These are phyloP conservation scores for Busseola fusca DNA, from an alignment of 2,888 invertebrate species.

Conservation along the genomic window DNA sequence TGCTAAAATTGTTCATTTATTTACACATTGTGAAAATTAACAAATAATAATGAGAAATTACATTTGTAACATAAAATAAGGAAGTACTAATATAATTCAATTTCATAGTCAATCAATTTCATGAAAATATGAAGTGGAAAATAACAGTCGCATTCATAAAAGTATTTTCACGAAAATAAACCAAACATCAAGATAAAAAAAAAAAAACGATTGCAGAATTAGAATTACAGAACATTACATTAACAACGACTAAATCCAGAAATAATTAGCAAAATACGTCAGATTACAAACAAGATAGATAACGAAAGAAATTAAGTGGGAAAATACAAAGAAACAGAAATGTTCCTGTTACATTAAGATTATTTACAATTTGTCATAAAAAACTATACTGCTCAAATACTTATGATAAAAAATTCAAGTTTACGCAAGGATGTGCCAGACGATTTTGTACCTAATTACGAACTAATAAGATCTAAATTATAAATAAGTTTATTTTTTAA, in stretches of 20 bases:
- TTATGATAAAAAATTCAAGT: conserved; percentile 33
- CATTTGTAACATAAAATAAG: conserved; percentile 54
- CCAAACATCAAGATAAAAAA: conserved; percentile 15
- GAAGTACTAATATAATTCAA: conserved; percentile 45
- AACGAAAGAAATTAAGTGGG: conserved; percentile 30
- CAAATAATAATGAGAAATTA: conserved; percentile 59
- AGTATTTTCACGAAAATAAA: conserved; percentile 11
- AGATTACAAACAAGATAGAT: conserved; percentile 19
- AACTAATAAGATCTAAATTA: conserved; percentile 58
- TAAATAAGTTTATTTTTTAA: conserved; percentile 64
- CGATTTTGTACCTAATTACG: conserved; percentile 51
- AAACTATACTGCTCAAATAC: conserved; percentile 48
- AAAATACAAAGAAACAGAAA: conserved; percentile 44
- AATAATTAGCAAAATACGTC: conserved; percentile 11
- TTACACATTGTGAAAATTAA: conserved; percentile 72
- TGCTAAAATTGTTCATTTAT: conserved; percentile 72
- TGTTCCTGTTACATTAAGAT: conserved; percentile 35
- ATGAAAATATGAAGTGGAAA: conserved; percentile 30
- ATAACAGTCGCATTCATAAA: conserved; percentile 22
- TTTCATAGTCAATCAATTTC: conserved; percentile 45
- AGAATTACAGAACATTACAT: conserved; percentile 28
- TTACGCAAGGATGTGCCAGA: conserved; percentile 60
- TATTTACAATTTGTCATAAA: conserved; percentile 58
- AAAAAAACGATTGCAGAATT: conserved; percentile 13
- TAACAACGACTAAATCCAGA: conserved; percentile 27